Evolutionary conservation across 2,888 invertebrate genomes (phyloP).

Genomic region (Drosophila anceps): DNA sequence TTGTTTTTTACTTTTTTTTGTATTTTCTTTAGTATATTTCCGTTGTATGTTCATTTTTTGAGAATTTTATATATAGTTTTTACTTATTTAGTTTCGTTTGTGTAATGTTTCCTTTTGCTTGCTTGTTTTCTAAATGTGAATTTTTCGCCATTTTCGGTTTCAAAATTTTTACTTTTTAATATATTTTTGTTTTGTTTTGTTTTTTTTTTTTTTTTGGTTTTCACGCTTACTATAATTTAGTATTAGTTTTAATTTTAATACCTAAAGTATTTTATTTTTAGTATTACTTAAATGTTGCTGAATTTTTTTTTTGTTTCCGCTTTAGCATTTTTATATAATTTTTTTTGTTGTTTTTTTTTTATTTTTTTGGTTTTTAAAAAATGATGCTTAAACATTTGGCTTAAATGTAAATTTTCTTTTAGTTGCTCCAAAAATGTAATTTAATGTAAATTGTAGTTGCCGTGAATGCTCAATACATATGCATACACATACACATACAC

Average conservation of each 20-base stretch:
- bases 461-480: constrained; percentile 46
- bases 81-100: constrained; percentile 40
- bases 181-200: constrained; percentile 18
- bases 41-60: constrained; percentile 42
- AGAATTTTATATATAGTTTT: constrained; percentile 45
- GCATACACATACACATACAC: not conserved
- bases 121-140: constrained; percentile 35
- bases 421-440: constrained; percentile 82
- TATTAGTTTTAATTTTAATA: constrained; percentile 65
- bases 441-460: constrained; percentile 72
- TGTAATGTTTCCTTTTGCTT: constrained; percentile 42
- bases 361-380: constrained; percentile 64
- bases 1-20: constrained; percentile 20
- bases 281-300: constrained; percentile 60
- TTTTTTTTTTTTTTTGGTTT: constrained; percentile 26
- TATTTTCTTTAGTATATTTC: constrained; percentile 54
- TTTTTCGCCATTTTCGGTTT: constrained; percentile 43
- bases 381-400: constrained; percentile 83
- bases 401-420: constrained; percentile 62
- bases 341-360: constrained; percentile 16
- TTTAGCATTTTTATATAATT: constrained; percentile 39
- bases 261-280: constrained; percentile 76
- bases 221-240: constrained; percentile 64
- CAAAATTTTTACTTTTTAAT: constrained; percentile 45
- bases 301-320: constrained; percentile 31